phyloP scores from a whole-genome alignment of 2,888 invertebrate species.

The Acanthosepion lycidas region DNA sequence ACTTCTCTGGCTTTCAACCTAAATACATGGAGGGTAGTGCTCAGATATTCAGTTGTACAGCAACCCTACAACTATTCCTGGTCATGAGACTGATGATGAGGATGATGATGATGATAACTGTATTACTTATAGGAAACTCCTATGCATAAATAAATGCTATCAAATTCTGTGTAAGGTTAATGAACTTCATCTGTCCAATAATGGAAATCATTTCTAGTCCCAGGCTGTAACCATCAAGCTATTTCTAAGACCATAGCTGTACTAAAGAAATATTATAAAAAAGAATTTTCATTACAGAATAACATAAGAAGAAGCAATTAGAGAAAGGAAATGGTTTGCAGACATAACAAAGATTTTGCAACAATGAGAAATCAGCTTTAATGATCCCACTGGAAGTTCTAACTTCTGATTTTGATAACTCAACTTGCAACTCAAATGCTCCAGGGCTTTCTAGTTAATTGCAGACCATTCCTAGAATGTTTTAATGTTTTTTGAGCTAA shows the following conservation, averaged over 20 bases:
- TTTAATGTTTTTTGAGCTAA: not conserved
- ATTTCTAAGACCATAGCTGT: not conserved
- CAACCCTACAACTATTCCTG: too few species aligned
- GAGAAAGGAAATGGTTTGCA: not conserved
- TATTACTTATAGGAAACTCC: too few species aligned
- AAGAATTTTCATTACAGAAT: not conserved
- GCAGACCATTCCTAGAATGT: not conserved
- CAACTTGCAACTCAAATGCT: not conserved
- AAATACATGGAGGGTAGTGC: too few species aligned
- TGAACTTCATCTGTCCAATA: not conserved
- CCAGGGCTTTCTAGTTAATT: not conserved
- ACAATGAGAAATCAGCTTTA: not conserved
- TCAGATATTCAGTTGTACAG: too few species aligned
- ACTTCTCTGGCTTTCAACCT: too few species aligned
- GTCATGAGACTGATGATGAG: too few species aligned
- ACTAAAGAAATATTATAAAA: not conserved
- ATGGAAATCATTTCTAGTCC: not conserved
- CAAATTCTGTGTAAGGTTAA: not conserved
- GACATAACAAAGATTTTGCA: not conserved
- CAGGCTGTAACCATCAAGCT: not conserved
- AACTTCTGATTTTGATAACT: slow-evolving; percentile 1
- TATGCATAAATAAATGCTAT: not conserved
- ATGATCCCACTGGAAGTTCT: not conserved
- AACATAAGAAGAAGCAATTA: slow-evolving; percentile 5
- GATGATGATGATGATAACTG: too few species aligned